Percentiles rank a stretch among this genome's conserved stretches.
Conservation (phyloP, 2,113 vertebrate species). For the Xenus cinereus region DNA sequence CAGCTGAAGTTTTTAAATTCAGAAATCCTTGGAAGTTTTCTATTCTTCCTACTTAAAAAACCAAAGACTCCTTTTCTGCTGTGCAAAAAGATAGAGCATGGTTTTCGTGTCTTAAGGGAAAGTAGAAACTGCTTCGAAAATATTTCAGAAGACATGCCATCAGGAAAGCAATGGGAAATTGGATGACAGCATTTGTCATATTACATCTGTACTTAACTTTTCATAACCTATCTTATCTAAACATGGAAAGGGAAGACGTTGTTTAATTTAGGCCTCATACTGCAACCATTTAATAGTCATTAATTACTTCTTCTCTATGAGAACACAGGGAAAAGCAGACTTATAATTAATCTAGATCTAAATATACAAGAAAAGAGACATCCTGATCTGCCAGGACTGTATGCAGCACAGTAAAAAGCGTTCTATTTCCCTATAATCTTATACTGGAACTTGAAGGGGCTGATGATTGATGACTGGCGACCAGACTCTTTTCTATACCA, state of each 20-base stretch:
- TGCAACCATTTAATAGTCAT: constrained; percentile 16
- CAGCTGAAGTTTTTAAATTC: neutral
- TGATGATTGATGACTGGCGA: neutral
- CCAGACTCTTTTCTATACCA: neutral
- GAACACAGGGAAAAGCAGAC: neutral
- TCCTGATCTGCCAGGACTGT: neutral
- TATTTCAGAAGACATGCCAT: neutral
- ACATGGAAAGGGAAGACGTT: constrained; percentile 6
- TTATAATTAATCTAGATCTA: constrained; percentile 21
- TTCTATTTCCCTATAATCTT: neutral
- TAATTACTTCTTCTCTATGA: constrained; percentile 33
- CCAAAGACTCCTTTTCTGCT: neutral
- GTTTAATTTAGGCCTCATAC: constrained; percentile 29
- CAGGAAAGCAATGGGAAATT: constrained; percentile 12
- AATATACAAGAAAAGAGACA: neutral
- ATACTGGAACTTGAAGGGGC: neutral
- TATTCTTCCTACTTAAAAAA: neutral
- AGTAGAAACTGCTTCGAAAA: neutral
- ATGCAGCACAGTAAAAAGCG: neutral
- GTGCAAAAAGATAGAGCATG: neutral
- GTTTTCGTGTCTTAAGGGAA: neutral
- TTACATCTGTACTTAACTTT: constrained; percentile 42
- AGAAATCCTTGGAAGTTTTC: neutral
- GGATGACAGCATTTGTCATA: constrained; percentile 24
- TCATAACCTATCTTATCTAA: constrained; percentile 51